Percentiles rank a stretch among this genome's conserved stretches.
Evolutionary conservation across 2,888 invertebrate species (phyloP).

Genomic region (Brachynemurus nebulosus): DNA sequence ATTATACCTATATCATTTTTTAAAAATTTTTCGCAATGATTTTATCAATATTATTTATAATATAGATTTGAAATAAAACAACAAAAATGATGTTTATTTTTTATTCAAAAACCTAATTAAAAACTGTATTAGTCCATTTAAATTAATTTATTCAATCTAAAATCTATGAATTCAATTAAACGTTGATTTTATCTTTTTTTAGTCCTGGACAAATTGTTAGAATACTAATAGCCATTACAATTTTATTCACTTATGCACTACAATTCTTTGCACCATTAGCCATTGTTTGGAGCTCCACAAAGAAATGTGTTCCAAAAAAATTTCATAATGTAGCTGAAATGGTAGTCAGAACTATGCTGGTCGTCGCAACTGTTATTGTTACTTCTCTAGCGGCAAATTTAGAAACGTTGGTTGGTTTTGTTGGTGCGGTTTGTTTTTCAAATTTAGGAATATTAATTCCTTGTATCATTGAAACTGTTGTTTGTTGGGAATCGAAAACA

Average conservation of each 20-base stretch:
- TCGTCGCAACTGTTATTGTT: constrained; percentile 48
- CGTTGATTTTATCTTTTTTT: constrained; percentile 23
- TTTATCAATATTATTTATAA: too few species aligned
- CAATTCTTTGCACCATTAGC: constrained; percentile 92
- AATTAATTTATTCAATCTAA: too few species aligned
- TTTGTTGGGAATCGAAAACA: constrained; percentile 47
- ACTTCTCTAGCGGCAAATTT: constrained; percentile 69
- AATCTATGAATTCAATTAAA: too few species aligned
- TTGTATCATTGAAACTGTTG: constrained; percentile 56
- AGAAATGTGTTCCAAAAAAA: constrained; percentile 33
- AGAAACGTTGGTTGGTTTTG: constrained; percentile 76
- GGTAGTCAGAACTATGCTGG: constrained; percentile 34
- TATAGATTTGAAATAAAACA: too few species aligned
- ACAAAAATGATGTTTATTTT: too few species aligned
- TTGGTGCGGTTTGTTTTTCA: constrained; percentile 62
- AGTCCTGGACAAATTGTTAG: constrained; percentile 69
- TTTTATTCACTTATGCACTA: constrained; percentile 84
- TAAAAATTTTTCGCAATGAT: too few species aligned
- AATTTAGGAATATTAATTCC: constrained; percentile 52
- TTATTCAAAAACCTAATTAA: too few species aligned
- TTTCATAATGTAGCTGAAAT: constrained; percentile 42
- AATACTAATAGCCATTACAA: constrained; percentile 72
- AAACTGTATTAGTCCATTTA: too few species aligned
- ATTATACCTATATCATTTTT: too few species aligned
- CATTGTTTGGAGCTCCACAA: constrained; percentile 67